Base-by-base conservation (phyloP, 2,113 vertebrate genomes). In the Chitala chitala region DNA sequence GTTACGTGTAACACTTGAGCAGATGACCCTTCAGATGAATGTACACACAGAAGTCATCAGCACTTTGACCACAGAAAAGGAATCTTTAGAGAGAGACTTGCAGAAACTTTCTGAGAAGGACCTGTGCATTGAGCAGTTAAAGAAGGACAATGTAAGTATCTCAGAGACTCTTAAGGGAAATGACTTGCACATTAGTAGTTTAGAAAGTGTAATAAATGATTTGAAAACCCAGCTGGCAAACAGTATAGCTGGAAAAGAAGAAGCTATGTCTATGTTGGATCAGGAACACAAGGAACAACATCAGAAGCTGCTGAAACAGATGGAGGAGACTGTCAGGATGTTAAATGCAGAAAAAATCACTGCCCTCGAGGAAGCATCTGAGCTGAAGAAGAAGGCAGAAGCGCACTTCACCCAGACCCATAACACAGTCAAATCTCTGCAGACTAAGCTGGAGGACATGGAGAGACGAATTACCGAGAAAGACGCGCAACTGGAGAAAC, bases 371-470 rank as follows among this genome's bases (percentile, higher is more conserved):
- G 89, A 96, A 50, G 81, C 96, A 72, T 89, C 93, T 1, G 94
- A 98, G 71, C 89, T 91, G 78, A 93, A 96, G 84, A 90, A 79
- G 69, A 92, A 91, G 81, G 88, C 92, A 4, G 91, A 95, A 83
- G 82, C 81, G 9, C 91, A 79, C 76, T 86, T 92, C 48, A 82
- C 84, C 10, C 92, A 94, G 68, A 92, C 89, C 78, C 86, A 93
- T 24, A 88, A 86, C 77, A 88, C 87, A 29, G 86, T 94, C 15
- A 89, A 88, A 54, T 93, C 93, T 71, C 79, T 97, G 6, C 93
- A 94, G 78, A 64, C 69, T 42, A 89, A 90, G 70, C 81, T 98
- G n/a, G 87, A 91, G 29, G 84, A 90, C 72, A 89, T 88, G 83
- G 88, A 91, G 76, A 88, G 72, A 12, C 89, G 93, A 77, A 82